phyloP scores from a whole-genome alignment of 2,888 invertebrate species.

The Eucera pruinosa region DNA sequence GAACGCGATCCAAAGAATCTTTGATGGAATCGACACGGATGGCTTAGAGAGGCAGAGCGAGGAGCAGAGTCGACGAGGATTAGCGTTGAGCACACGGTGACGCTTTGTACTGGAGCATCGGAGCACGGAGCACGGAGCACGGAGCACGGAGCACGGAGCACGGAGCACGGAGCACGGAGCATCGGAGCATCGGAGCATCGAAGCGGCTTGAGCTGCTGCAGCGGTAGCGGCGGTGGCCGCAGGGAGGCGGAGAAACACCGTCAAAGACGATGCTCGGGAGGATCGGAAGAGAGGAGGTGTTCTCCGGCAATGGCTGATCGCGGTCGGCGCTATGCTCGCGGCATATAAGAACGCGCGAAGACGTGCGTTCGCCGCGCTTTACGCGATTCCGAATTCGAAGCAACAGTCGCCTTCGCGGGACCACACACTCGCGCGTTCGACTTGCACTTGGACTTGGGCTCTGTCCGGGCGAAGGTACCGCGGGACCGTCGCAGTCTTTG shows the following conservation, averaged over 20 bases:
- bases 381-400: conserved; percentile 57
- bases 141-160: no score
- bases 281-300: conserved; percentile 73
- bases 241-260: conserved; percentile 59
- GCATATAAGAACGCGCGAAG: conserved; percentile 63
- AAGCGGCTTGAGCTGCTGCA: conserved; percentile 37
- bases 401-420: conserved; percentile 1
- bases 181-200: no score
- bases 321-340: conserved; percentile 64
- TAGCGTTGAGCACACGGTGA: conserved; percentile 39
- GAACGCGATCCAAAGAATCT: no score
- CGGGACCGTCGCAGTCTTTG: background rate
- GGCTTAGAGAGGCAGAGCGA: no score
- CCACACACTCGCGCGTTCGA: no score
- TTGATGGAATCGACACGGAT: no score
- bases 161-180: no score
- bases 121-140: no score
- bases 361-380: conserved; percentile 53
- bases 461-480: background rate
- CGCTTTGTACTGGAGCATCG: conserved; percentile 58
- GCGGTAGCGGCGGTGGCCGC: conserved; percentile 41
- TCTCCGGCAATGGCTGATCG: conserved; percentile 75
- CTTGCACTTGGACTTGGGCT: no score
- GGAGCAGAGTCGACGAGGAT: no score
- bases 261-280: conserved; percentile 73